Base-by-base conservation (phyloP, 2,888 invertebrate genomes). In the Tetragonula carbonaria region DNA sequence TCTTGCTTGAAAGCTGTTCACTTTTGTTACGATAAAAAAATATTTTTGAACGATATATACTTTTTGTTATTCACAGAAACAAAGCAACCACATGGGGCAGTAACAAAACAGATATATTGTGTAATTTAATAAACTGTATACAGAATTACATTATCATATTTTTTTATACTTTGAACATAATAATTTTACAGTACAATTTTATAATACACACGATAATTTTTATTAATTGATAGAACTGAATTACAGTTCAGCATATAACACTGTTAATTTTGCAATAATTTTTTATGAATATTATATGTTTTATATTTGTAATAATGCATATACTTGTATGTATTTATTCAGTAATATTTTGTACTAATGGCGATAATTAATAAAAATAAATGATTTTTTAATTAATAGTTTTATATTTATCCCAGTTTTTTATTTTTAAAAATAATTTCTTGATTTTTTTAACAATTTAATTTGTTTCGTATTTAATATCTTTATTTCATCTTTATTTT, bases 281-380 rank as follows among this genome's bases (percentile, higher is more conserved):
- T 72, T 82, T 67, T 72, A 55, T 59, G 73, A 63, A 72, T 38
- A 65, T 74, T 77, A 16, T 68, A 59, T 23, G 62, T 55, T 28
- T 23, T 28, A 67, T 51, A 53, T 21, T 55, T 84, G 70, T 55
- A 45, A 75, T 38, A 82, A 59, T 53, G 33, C 16, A 62, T 72
- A 63, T n/a, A 50, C 14, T 62, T 14, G 28, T 72, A 57, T 78
- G 73, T 66, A 55, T 77, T 65, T 74, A 59, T 62, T 85, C 65
- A 77, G 33, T 70, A 74, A 77, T 74, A 59, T 85, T 84, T 85
- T 84, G 74, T 85, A 85, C 72, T 59, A 74, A 74, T 67, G 8
- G 13, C 14, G 63, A 33, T 76, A 74, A 65, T 45, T n/a, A 78
- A 57, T 23, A 23, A 75, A 59, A 82, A 84, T 84, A 84, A 82